Evolutionary conservation across 92 coral and sea anemone species (phyloP).

Genomic region (Plumapathes pennacea): DNA sequence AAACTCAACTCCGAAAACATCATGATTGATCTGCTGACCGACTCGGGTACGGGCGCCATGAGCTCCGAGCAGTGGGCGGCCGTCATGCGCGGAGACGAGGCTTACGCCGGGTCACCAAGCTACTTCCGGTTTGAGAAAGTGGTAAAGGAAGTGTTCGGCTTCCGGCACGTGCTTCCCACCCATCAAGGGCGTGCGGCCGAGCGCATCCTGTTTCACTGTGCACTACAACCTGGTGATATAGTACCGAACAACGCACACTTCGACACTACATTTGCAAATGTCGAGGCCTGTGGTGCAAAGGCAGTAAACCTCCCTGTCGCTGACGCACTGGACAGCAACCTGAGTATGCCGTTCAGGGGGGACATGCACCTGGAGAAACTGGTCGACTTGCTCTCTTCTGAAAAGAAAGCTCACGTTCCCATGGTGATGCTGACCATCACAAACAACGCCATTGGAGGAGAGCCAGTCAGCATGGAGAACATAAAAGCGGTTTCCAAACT

Average conservation of each 20-base stretch:
- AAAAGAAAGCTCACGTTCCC: neutral
- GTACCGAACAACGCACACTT: slow-evolving; percentile 47
- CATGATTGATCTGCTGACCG: slow-evolving; percentile 30
- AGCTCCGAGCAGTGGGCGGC: slow-evolving; percentile 45
- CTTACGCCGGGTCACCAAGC: slow-evolving; percentile 53
- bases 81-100: slow-evolving; percentile 37
- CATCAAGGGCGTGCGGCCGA: slow-evolving; percentile 61
- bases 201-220: slow-evolving; percentile 31
- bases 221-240: slow-evolving; percentile 3
- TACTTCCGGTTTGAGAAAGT: slow-evolving; percentile 37
- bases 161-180: slow-evolving; percentile 50
- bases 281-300: slow-evolving; percentile 24
- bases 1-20: slow-evolving; percentile 31
- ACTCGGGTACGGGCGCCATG: slow-evolving; percentile 53
- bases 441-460: slow-evolving; percentile 42
- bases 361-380: slow-evolving; percentile 21
- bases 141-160: slow-evolving; percentile 37
- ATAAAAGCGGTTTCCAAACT: slow-evolving; percentile 43
- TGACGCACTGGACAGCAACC: slow-evolving; percentile 8
- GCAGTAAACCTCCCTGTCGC: slow-evolving; percentile 24
- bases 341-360: slow-evolving; percentile 11
- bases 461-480: slow-evolving; percentile 49
- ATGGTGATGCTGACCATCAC: slow-evolving; percentile 37
- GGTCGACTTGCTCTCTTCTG: slow-evolving; percentile 5
- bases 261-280: slow-evolving; percentile 45